A percentile compares a stretch with the other conserved stretches of the same genome.
These are phyloP conservation scores for Rhagologus leucostigma DNA, from an alignment of 2,113 vertebrate genomes.

Conservation along the genomic window DNA sequence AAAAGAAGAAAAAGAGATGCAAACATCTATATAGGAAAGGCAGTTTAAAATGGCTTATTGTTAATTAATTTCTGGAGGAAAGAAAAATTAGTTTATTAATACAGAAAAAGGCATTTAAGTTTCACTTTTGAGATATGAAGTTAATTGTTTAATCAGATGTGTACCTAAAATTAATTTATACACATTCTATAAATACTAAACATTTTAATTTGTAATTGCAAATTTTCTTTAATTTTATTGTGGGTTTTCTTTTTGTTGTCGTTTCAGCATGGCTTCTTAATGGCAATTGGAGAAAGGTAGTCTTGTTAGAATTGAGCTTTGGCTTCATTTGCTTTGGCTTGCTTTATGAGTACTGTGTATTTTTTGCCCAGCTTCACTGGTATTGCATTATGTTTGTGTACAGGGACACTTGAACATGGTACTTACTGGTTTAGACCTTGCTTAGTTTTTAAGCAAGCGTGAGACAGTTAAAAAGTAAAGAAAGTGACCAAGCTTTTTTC, in stretches of 20 bases:
- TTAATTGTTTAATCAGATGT: not conserved
- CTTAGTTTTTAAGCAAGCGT: not conserved
- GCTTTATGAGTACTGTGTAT: not conserved
- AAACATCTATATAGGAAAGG: conserved; percentile 28
- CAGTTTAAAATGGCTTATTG: conserved; percentile 2
- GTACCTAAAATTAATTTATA: not conserved
- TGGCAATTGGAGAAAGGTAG: not conserved
- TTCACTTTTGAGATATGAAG: conserved; percentile 35
- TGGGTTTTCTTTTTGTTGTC: not conserved
- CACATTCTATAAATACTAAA: not conserved
- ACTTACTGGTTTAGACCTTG: not conserved
- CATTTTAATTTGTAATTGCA: not conserved
- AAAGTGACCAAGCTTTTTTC: not conserved
- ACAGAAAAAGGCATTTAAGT: conserved; percentile 6
- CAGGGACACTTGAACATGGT: not conserved
- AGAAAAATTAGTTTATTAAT: conserved; percentile 29
- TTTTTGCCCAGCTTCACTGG: not conserved
- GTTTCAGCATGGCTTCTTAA: not conserved
- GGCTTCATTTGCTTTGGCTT: not conserved
- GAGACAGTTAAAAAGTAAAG: not conserved
- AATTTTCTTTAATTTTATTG: not conserved
- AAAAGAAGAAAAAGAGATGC: not conserved
- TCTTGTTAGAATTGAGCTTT: not conserved
- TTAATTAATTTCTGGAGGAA: conserved; percentile 33
- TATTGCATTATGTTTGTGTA: not conserved